phyloP scores from a whole-genome alignment of 2,888 invertebrate species.

The Fragum fragum region DNA sequence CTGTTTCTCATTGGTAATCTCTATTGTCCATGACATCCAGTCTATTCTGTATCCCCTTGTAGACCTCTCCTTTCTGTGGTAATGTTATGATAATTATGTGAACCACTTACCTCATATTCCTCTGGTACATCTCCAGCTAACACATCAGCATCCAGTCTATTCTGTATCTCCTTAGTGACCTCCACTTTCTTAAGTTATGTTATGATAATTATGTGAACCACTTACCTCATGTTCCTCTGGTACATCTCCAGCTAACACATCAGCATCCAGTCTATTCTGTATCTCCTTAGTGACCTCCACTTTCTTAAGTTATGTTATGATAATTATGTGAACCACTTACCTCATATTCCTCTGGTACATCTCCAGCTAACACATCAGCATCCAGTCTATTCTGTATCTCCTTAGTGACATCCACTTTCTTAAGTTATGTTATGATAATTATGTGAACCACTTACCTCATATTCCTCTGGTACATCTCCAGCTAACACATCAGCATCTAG shows the following conservation, averaged over 20 bases:
- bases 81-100: no score
- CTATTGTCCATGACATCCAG: no score
- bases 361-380: conserved; percentile 93
- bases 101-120: no score
- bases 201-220: no score
- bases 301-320: conserved; percentile 50
- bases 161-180: no score
- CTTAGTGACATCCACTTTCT: conserved; percentile 83
- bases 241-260: conserved; percentile 93
- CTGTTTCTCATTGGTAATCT: no score
- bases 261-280: conserved; percentile 91
- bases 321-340: conserved; percentile 74
- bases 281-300: conserved; percentile 80
- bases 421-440: neutral
- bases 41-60: no score
- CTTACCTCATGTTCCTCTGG: no score
- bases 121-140: conserved; percentile 93
- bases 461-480: conserved; percentile 93
- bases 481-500: conserved; percentile 93
- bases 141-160: no score
- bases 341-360: conserved; percentile 91
- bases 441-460: conserved; percentile 85
- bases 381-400: conserved; percentile 90
- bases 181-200: no score
- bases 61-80: no score